These are phyloP conservation scores for Nowickia ferox DNA, from an alignment of 2,888 invertebrate species.

Conservation along the genomic window DNA sequence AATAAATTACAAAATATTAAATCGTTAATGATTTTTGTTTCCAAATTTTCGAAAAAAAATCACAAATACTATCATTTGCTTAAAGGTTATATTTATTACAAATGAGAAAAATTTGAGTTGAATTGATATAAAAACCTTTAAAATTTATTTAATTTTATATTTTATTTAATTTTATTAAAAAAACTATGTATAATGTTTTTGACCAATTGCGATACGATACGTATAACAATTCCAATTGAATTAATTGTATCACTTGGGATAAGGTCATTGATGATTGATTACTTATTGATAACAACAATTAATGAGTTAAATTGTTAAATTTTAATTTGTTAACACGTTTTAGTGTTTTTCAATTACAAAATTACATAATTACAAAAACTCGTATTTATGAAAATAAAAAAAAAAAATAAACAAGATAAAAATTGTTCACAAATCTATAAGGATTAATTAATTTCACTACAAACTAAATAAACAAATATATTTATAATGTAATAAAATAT, in stretches of 20 bases:
- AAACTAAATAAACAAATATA: conserved; percentile 6
- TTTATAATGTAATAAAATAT: neutral
- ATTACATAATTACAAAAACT: conserved; percentile 2
- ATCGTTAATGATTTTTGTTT: too few species aligned
- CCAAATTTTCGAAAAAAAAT: too few species aligned
- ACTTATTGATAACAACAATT: conserved; percentile 21
- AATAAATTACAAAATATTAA: too few species aligned
- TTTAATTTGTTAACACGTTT: conserved; percentile 66
- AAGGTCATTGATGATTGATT: neutral
- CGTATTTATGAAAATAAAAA: neutral
- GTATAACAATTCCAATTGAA: neutral
- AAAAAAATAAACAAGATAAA: neutral
- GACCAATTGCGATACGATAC: too few species aligned
- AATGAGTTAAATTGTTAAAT: conserved; percentile 41
- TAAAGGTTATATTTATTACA: too few species aligned
- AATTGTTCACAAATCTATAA: conserved; percentile 46
- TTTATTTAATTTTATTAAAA: too few species aligned
- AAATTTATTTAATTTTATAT: too few species aligned
- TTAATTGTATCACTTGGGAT: conserved; percentile 7
- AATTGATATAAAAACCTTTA: too few species aligned
- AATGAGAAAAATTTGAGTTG: too few species aligned
- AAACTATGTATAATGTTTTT: too few species aligned
- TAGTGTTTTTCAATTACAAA: conserved; percentile 61
- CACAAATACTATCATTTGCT: too few species aligned
- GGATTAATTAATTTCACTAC: conserved; percentile 43